phyloP scores from a whole-genome alignment of 2,113 vertebrate genomes.

The Cololabis saira region DNA sequence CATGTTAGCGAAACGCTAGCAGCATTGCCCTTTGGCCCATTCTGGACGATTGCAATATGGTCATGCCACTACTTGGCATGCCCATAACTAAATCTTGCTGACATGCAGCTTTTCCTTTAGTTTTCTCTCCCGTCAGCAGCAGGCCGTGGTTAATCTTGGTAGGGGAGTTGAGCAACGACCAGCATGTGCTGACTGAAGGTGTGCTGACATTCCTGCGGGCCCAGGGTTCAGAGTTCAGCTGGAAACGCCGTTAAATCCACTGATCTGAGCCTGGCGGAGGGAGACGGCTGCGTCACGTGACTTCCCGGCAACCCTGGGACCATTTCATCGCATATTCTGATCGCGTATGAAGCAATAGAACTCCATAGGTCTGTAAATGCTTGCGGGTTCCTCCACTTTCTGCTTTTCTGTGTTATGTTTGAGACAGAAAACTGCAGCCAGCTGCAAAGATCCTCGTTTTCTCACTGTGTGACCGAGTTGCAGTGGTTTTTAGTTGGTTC shows the following conservation, averaged over 20 bases:
- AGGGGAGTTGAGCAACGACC: conserved; percentile 17
- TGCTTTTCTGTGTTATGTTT: too few relatives aligned
- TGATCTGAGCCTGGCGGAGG: conserved; percentile 17
- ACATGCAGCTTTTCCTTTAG: not conserved
- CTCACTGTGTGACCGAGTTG: too few relatives aligned
- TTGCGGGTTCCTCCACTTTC: too few relatives aligned
- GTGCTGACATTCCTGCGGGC: conserved; percentile 40
- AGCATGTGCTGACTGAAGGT: conserved; percentile 25
- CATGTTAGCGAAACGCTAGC: too few relatives aligned
- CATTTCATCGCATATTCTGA: not conserved
- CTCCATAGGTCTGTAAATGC: not conserved
- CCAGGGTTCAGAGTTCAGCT: conserved; percentile 49
- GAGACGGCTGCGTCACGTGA: conserved; percentile 2
- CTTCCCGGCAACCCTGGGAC: not conserved
- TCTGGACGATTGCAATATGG: too few relatives aligned
- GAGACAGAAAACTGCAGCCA: too few relatives aligned
- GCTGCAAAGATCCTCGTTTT: too few relatives aligned
- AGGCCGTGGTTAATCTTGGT: not conserved
- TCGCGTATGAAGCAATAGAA: not conserved
- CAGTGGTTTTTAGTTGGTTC: too few relatives aligned
- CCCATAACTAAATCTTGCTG: conserved; percentile 15
- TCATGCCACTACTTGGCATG: too few relatives aligned
- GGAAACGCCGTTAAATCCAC: conserved; percentile 14
- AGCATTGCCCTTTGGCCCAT: too few relatives aligned
- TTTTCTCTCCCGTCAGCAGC: not conserved